phyloP scores from a whole-genome alignment of 2,888 invertebrate genomes.

The Dryadula phaetusa region DNA sequence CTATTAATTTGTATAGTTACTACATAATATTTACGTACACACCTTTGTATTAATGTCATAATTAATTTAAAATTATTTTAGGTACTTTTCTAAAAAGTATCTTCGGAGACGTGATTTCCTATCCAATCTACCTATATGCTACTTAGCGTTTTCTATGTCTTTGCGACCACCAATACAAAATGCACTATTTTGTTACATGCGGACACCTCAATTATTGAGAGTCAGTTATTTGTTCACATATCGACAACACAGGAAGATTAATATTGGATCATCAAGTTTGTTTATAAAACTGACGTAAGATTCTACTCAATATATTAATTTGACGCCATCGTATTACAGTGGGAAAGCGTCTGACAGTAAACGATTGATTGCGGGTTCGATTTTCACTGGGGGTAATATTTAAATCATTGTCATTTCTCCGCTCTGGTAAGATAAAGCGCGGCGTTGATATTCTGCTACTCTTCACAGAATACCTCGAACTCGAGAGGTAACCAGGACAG shows the following conservation, averaged over 20 bases:
- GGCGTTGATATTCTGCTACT: too few species aligned
- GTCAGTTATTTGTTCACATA: conserved; percentile 76
- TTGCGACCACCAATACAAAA: conserved; percentile 54
- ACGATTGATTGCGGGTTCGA: too few species aligned
- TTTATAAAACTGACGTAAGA: conserved; percentile 72
- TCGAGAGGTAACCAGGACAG: too few species aligned
- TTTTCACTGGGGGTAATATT: too few species aligned
- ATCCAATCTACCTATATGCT: conserved; percentile 69
- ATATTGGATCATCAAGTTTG: conserved; percentile 72
- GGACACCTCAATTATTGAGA: conserved; percentile 73
- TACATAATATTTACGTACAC: not conserved
- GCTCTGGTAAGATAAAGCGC: too few species aligned
- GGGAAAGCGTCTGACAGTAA: too few species aligned
- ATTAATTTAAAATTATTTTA: conserved; percentile 48
- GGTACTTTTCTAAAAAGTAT: conserved; percentile 73
- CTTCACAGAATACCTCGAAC: too few species aligned
- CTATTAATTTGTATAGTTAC: too few species aligned
- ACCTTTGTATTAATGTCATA: not conserved
- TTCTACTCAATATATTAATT: too few species aligned
- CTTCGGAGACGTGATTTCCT: conserved; percentile 73
- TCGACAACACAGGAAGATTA: conserved; percentile 69
- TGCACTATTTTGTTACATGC: conserved; percentile 65
- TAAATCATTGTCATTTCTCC: too few species aligned
- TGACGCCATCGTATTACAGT: too few species aligned
- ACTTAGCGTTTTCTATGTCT: conserved; percentile 61